A percentile compares a stretch with the other conserved stretches of the same genome.
Evolutionary conservation across 2,888 invertebrate species (phyloP).

Genomic region (Hedya salicella): DNA sequence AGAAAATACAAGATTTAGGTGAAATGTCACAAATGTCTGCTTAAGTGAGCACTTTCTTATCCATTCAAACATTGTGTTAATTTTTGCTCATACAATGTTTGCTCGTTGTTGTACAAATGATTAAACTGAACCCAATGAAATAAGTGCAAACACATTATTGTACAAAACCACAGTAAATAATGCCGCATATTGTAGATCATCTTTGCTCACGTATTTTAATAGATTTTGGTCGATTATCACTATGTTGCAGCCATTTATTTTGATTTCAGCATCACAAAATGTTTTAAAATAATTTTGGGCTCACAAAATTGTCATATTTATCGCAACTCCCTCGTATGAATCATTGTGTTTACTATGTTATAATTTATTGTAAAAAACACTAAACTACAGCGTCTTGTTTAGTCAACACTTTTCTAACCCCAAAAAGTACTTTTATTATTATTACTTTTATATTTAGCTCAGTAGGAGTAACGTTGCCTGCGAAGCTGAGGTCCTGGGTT

Average conservation of each 20-base stretch:
- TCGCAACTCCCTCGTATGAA: not conserved
- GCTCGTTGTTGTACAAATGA: constrained; percentile 20
- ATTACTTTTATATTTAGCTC: no score
- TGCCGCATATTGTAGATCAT: constrained; percentile 16
- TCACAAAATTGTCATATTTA: constrained; percentile 15
- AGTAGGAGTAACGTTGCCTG: no score
- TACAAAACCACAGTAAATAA: constrained; percentile 34
- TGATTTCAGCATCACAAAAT: constrained; percentile 45
- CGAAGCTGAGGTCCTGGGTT: no score
- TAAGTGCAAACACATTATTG: constrained; percentile 16
- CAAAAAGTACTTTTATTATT: no score
- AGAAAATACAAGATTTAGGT: constrained; percentile 15
- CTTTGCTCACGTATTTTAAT: constrained; percentile 28
- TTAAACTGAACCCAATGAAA: constrained; percentile 5
- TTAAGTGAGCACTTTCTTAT: constrained; percentile 18
- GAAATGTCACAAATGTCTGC: not conserved
- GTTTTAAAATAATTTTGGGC: constrained; percentile 46
- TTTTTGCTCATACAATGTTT: not conserved
- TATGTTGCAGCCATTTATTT: constrained; percentile 56
- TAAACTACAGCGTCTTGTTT: no score
- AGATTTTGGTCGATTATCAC: constrained; percentile 46
- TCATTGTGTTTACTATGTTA: not conserved
- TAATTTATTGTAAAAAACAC: no score
- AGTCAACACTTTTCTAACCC: no score
- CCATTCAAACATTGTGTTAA: constrained; percentile 8